Evolutionary conservation across 2,113 vertebrate genomes (phyloP).

Genomic region (Melanocharis versteri): DNA sequence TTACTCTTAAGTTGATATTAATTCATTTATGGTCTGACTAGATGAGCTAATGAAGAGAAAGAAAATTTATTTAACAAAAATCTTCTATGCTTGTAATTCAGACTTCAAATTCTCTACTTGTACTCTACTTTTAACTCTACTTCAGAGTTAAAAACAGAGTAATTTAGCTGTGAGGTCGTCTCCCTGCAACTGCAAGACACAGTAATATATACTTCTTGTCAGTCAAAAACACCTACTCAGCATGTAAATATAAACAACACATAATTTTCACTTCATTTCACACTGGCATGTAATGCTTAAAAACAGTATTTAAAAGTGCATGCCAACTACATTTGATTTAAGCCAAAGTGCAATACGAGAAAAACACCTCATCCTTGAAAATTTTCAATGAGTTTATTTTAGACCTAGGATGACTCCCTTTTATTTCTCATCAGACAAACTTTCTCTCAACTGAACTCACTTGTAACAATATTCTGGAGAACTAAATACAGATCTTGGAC

Average conservation of each 20-base stretch:
- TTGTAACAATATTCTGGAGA: background rate
- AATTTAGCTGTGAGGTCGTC: background rate
- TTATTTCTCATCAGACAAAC: background rate
- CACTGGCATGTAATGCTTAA: background rate
- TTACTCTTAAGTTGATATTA: background rate
- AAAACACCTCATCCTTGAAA: background rate
- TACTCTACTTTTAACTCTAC: background rate
- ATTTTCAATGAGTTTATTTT: background rate
- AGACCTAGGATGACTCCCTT: background rate
- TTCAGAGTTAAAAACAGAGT: conserved; percentile 5
- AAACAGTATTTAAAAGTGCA: conserved; percentile 6
- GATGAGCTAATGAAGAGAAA: background rate
- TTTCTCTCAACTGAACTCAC: background rate
- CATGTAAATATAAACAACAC: conserved; percentile 47
- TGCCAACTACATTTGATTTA: conserved; percentile 6
- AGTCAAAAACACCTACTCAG: conserved; percentile 29
- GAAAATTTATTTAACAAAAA: background rate
- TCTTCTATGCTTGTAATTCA: background rate
- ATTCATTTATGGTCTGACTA: background rate
- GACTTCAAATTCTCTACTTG: background rate
- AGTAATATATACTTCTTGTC: conserved; percentile 3
- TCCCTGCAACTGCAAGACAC: background rate
- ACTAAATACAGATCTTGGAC: background rate
- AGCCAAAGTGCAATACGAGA: background rate
- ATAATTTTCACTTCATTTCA: conserved; percentile 39